Evolutionary conservation across 2,888 invertebrate genomes (phyloP).

Genomic region (Drosophila nr. fundita): DNA sequence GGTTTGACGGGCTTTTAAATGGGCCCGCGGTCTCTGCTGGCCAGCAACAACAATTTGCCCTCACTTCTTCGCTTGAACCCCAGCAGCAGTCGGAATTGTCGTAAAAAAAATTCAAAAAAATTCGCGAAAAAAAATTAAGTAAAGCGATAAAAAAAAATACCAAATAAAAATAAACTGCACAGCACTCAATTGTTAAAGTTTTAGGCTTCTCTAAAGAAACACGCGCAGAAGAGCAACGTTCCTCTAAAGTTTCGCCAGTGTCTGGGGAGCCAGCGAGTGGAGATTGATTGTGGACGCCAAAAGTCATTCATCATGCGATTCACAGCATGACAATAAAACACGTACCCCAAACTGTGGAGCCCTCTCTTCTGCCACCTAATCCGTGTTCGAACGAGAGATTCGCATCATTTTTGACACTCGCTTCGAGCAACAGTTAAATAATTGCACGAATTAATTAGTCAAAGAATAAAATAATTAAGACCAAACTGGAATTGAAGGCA

Average conservation of each 20-base stretch:
- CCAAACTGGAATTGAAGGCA: neutral
- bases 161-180: slow-evolving; percentile 39
- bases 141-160: slow-evolving; percentile 40
- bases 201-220: slow-evolving; percentile 42
- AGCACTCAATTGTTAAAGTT: slow-evolving; percentile 51
- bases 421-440: slow-evolving; percentile 7
- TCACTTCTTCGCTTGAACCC: slow-evolving; percentile 62
- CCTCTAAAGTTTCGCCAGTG: slow-evolving; percentile 29
- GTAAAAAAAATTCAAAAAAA: slow-evolving; percentile 56
- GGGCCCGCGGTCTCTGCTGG: slow-evolving; percentile 60
- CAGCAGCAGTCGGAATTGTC: slow-evolving; percentile 55
- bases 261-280: slow-evolving; percentile 21
- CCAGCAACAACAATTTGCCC: slow-evolving; percentile 52
- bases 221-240: slow-evolving; percentile 8
- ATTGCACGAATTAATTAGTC: slow-evolving; percentile 3
- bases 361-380: neutral
- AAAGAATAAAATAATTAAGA: slow-evolving; percentile 1
- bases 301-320: slow-evolving; percentile 68
- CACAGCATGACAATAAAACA: slow-evolving; percentile 45
- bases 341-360: slow-evolving; percentile 7
- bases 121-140: slow-evolving; percentile 50
- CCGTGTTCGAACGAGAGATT: slow-evolving; percentile 2
- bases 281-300: slow-evolving; percentile 69
- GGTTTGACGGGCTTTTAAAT: slow-evolving; percentile 77
- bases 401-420: slow-evolving; percentile 13